phyloP scores from a whole-genome alignment of 2,113 vertebrate genomes.

The Antechinus stuartii region DNA sequence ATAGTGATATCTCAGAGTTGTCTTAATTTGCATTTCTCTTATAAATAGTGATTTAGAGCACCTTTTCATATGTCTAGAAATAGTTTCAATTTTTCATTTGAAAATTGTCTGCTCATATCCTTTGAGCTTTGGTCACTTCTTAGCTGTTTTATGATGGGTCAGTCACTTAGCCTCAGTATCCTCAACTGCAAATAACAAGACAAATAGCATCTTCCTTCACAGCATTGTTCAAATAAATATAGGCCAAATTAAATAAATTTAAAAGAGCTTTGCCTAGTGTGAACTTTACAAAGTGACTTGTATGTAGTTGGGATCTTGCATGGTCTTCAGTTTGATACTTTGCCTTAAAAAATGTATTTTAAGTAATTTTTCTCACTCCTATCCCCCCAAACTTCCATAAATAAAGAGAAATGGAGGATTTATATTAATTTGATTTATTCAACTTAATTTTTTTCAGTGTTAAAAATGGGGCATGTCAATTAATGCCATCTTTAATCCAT shows the following conservation, averaged over 20 bases:
- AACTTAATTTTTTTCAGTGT: neutral
- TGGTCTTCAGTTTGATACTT: neutral
- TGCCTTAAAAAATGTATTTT: neutral
- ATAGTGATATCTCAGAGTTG: too few species aligned
- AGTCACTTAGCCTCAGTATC: neutral
- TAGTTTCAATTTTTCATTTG: too few species aligned
- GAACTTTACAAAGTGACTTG: neutral
- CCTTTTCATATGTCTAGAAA: too few species aligned
- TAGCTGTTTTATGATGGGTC: neutral
- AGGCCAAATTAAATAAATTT: neutral
- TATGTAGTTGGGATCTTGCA: neutral
- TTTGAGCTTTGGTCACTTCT: neutral
- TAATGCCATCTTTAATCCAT: neutral
- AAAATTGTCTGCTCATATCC: too few species aligned
- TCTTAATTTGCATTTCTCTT: too few species aligned
- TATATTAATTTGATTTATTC: neutral
- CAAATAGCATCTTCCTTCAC: neutral
- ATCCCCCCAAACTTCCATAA: neutral
- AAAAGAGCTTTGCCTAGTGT: neutral
- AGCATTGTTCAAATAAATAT: neutral
- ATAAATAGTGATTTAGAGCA: too few species aligned
- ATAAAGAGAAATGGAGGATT: neutral
- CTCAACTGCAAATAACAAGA: neutral
- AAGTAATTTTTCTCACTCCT: neutral
- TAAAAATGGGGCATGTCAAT: neutral